Conservation (phyloP, 2,888 invertebrate species). For the Macrosiphum euphorbiae region DNA sequence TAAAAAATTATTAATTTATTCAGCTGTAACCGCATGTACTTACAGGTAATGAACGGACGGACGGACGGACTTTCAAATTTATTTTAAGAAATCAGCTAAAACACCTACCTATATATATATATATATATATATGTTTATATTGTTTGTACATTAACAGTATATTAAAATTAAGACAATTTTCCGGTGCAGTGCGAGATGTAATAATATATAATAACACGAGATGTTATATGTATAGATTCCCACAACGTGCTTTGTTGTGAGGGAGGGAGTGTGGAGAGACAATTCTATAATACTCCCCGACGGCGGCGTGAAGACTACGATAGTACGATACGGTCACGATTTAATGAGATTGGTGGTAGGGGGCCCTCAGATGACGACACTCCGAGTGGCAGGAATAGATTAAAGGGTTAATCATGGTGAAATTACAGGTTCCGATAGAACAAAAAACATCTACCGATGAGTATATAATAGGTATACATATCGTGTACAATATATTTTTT, state of each 20-base stretch:
- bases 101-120: neutral
- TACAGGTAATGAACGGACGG: too few species aligned
- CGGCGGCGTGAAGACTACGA: neutral
- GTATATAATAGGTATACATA: neutral
- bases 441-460: neutral
- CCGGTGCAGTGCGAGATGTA: neutral
- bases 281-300: neutral
- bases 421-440: constrained; percentile 12
- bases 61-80: neutral
- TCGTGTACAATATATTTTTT: neutral
- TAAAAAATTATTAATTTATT: neutral
- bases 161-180: neutral
- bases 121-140: neutral
- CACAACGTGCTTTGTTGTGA: neutral
- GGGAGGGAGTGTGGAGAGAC: neutral
- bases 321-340: neutral
- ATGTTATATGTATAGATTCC: neutral
- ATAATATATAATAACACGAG: too few species aligned
- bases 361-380: neutral
- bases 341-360: constrained; percentile 24
- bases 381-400: neutral
- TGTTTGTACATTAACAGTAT: neutral
- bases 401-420: neutral
- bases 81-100: neutral
- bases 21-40: neutral